These are phyloP conservation scores for Dendroctonus valens DNA, from an alignment of 1,140 invertebrate species.

Conservation along the genomic window DNA sequence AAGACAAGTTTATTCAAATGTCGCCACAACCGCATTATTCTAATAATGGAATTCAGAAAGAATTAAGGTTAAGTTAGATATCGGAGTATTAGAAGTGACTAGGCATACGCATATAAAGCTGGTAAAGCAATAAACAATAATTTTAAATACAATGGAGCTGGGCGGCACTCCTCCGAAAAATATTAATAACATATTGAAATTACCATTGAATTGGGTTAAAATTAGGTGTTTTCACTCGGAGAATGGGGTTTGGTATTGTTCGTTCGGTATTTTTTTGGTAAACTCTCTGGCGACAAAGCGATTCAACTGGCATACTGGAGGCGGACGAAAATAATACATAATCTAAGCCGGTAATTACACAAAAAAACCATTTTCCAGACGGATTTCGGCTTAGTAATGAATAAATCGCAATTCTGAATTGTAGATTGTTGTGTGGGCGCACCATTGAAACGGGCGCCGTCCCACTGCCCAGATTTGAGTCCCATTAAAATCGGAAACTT, in stretches of 20 bases:
- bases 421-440: too few species aligned
- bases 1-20: constrained; percentile 13
- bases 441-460: too few species aligned
- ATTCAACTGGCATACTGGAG: too few species aligned
- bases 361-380: too few species aligned
- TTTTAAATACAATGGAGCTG: constrained; percentile 27
- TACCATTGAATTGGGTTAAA: constrained; percentile 29
- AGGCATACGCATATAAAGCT: constrained; percentile 20
- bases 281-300: not conserved
- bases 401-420: too few species aligned
- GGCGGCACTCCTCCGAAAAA: constrained; percentile 28
- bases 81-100: constrained; percentile 16
- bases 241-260: constrained; percentile 15
- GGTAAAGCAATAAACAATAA: constrained; percentile 23
- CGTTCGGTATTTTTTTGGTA: constrained; percentile 7
- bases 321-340: too few species aligned
- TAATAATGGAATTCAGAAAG: constrained; percentile 11
- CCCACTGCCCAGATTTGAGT: too few species aligned
- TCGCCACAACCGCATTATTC: not conserved
- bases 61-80: constrained; percentile 24
- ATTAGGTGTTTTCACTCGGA: constrained; percentile 24
- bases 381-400: too few species aligned
- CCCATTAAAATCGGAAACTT: too few species aligned
- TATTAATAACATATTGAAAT: constrained; percentile 25
- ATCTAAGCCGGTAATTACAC: too few species aligned